These are phyloP conservation scores for Falco berigora DNA, from an alignment of 2,797 vertebrate species.

Conservation along the genomic window DNA sequence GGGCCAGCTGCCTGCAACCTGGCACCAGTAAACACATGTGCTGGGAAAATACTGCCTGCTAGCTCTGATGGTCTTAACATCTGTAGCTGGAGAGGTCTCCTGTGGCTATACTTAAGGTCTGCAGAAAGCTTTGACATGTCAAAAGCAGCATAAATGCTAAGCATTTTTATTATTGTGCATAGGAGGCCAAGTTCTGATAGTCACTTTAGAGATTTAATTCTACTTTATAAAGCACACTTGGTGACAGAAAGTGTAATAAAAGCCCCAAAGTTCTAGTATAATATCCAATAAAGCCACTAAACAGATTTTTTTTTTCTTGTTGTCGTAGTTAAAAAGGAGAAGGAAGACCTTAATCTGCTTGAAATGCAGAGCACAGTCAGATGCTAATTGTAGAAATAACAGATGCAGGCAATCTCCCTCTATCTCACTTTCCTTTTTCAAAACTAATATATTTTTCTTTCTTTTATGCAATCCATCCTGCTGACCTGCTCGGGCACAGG, in stretches of 20 bases:
- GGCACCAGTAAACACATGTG: rapidly evolving
- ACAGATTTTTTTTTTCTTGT: not conserved
- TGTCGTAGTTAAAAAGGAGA: not conserved
- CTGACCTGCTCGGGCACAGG: slow-evolving; percentile 2
- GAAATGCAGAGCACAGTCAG: not conserved
- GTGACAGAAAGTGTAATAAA: not conserved
- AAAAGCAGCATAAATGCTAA: not conserved
- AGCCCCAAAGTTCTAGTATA: not conserved
- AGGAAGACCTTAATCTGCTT: not conserved
- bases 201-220: not conserved
- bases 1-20: not conserved
- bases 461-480: slow-evolving; percentile 14
- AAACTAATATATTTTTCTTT: slow-evolving; percentile 16
- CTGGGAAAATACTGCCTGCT: not conserved
- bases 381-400: slow-evolving; percentile 46
- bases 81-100: not conserved
- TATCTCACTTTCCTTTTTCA: not conserved
- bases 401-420: not conserved
- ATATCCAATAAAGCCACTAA: not conserved
- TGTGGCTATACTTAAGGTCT: not conserved
- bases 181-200: not conserved
- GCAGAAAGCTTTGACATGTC: not conserved
- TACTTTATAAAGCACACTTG: not conserved
- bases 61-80: not conserved
- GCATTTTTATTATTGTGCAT: not conserved